Evolutionary conservation across 2,113 vertebrate genomes (phyloP).

Genomic region (Pica pica): DNA sequence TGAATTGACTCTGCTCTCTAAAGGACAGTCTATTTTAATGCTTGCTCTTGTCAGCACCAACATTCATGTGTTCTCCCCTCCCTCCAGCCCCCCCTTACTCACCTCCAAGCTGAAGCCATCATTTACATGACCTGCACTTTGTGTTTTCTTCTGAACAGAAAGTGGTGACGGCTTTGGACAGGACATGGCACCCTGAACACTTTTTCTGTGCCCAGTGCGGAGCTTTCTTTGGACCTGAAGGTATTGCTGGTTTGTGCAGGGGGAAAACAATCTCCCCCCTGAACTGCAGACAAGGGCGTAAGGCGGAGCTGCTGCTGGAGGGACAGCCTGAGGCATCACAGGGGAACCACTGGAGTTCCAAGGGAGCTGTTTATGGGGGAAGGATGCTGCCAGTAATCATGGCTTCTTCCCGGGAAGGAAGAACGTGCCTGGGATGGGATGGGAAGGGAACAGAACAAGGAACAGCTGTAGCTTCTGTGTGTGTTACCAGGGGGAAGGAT

Average conservation of each 20-base stretch:
- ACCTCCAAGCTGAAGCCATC: background rate
- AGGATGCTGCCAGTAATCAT: background rate
- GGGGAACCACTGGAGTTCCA: background rate
- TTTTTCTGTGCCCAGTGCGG: conserved; percentile 99
- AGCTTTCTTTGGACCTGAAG: conserved; percentile 95
- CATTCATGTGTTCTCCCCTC: background rate
- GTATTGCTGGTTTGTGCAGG: conserved; percentile 51
- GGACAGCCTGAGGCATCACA: background rate
- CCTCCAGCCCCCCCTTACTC: background rate
- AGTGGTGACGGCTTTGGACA: conserved; percentile 96
- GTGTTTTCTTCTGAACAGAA: conserved; percentile 76
- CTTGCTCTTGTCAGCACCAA: background rate
- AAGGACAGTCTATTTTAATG: background rate
- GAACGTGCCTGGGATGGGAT: background rate
- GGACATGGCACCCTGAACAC: conserved; percentile 98
- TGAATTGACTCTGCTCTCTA: background rate
- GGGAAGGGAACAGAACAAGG: background rate
- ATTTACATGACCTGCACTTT: background rate
- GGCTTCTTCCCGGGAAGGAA: background rate
- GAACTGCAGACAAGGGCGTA: background rate
- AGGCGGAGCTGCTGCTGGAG: background rate
- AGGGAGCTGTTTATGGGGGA: background rate
- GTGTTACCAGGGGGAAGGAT: background rate
- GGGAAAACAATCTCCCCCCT: background rate
- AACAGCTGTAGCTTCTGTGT: background rate